Conservation (phyloP, 1,140 invertebrate species). For the Ceratosolen fusciceps region DNA sequence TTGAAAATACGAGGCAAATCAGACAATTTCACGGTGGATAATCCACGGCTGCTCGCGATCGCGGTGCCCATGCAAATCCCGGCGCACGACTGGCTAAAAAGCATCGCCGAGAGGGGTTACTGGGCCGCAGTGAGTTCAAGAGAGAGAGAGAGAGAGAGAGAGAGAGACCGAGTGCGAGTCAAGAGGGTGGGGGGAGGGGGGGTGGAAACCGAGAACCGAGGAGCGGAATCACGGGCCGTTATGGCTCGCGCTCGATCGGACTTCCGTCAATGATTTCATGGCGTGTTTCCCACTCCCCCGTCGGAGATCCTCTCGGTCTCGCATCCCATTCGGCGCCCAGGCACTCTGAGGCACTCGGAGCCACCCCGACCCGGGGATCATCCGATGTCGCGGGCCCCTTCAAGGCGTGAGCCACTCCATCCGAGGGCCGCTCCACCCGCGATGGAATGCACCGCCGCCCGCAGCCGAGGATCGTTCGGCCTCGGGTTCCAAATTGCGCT, state of each 20-base stretch:
- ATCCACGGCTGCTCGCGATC: conserved; percentile 51
- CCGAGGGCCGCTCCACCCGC: neutral
- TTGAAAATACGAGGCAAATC: conserved; percentile 64
- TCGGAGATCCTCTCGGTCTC: neutral
- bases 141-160: too few relatives aligned
- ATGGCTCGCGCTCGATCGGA: conserved; percentile 67
- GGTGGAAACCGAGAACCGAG: too few relatives aligned
- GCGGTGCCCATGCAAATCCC: conserved; percentile 53
- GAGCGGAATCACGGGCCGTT: conserved; percentile 68
- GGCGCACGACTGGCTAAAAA: conserved; percentile 43
- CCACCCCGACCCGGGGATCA: too few relatives aligned
- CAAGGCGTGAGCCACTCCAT: neutral
- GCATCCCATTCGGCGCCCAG: too few relatives aligned
- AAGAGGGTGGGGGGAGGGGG: too few relatives aligned
- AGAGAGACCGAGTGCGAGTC: too few relatives aligned
- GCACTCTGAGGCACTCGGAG: too few relatives aligned
- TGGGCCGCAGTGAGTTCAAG: too few relatives aligned
- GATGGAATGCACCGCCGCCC: neutral
- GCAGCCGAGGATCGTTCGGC: neutral
- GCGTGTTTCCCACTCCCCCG: conserved; percentile 61
- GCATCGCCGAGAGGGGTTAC: too few relatives aligned
- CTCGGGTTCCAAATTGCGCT: neutral
- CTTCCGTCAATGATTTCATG: conserved; percentile 71
- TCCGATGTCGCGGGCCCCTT: neutral
- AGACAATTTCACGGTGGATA: conserved; percentile 67